These are phyloP conservation scores for Drosophila kohkoa DNA, from an alignment of 1,140 invertebrate species.

Conservation along the genomic window DNA sequence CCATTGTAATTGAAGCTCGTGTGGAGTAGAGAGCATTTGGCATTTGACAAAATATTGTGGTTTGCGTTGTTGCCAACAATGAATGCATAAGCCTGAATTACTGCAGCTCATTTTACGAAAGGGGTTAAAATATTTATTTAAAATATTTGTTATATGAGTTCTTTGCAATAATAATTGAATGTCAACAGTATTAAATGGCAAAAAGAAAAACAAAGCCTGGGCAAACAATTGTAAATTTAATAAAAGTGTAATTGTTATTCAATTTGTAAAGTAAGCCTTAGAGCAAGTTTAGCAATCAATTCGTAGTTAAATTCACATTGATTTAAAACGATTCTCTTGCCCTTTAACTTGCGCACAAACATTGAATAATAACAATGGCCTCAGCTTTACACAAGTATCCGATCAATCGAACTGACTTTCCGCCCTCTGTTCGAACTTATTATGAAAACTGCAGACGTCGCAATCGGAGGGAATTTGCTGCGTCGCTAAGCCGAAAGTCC, in stretches of 20 bases:
- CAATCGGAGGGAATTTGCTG: constrained; percentile 57
- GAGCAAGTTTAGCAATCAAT: not conserved
- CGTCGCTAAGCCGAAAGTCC: constrained; percentile 73
- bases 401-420: constrained; percentile 32
- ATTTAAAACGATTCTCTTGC: not conserved
- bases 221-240: constrained; percentile 7
- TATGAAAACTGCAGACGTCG: constrained; percentile 62
- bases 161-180: constrained; percentile 63
- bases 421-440: constrained; percentile 41
- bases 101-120: constrained; percentile 34
- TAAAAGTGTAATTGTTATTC: constrained; percentile 13
- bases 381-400: constrained; percentile 15
- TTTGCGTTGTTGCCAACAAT: constrained; percentile 38
- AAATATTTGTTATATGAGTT: constrained; percentile 56
- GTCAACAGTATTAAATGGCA: constrained; percentile 69
- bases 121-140: constrained; percentile 67
- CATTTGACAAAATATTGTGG: constrained; percentile 73
- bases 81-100: constrained; percentile 68
- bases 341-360: not conserved
- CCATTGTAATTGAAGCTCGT: constrained; percentile 4
- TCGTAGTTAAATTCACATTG: not conserved
- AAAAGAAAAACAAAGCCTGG: constrained; percentile 13
- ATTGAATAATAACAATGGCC: constrained; percentile 23
- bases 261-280: not conserved
- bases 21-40: constrained; percentile 8